These are phyloP conservation scores for Cheumatopsyche charites DNA, from an alignment of 1,140 invertebrate species.

Conservation along the genomic window DNA sequence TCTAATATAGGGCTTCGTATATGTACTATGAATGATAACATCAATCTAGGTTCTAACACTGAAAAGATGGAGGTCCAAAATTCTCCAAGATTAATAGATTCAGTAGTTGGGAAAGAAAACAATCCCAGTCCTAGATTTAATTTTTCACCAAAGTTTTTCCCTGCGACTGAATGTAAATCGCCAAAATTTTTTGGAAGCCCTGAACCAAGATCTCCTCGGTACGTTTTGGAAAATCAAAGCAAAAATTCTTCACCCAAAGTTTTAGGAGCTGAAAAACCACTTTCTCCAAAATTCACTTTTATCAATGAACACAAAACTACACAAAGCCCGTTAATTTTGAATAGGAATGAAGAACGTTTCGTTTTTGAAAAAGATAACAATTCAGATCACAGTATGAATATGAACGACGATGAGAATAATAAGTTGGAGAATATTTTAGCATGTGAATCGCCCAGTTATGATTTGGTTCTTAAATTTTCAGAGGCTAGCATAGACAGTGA, in stretches of 20 bases:
- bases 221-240: slow-evolving; percentile 55
- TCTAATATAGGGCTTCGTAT: slow-evolving; percentile 57
- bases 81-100: slow-evolving; percentile 55
- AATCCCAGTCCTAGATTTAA: slow-evolving; percentile 56
- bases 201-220: slow-evolving; percentile 56
- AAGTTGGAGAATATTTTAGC: slow-evolving; percentile 16
- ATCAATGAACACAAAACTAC: slow-evolving; percentile 41
- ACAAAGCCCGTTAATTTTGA: slow-evolving; percentile 40
- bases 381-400: neutral
- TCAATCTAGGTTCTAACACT: slow-evolving; percentile 52
- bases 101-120: slow-evolving; percentile 53
- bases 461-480: slow-evolving; percentile 18
- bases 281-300: slow-evolving; percentile 55
- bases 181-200: slow-evolving; percentile 58
- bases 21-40: slow-evolving; percentile 55
- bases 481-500: slow-evolving; percentile 13
- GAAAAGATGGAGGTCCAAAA: slow-evolving; percentile 58
- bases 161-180: slow-evolving; percentile 56
- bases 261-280: slow-evolving; percentile 53
- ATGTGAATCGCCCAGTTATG: neutral
- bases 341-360: slow-evolving; percentile 34
- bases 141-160: slow-evolving; percentile 59
- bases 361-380: slow-evolving; percentile 29
- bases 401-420: slow-evolving; percentile 29
- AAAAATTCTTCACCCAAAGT: slow-evolving; percentile 50